phyloP scores from a whole-genome alignment of 2,888 invertebrate genomes.

The Cordylochernes scorpioides region DNA sequence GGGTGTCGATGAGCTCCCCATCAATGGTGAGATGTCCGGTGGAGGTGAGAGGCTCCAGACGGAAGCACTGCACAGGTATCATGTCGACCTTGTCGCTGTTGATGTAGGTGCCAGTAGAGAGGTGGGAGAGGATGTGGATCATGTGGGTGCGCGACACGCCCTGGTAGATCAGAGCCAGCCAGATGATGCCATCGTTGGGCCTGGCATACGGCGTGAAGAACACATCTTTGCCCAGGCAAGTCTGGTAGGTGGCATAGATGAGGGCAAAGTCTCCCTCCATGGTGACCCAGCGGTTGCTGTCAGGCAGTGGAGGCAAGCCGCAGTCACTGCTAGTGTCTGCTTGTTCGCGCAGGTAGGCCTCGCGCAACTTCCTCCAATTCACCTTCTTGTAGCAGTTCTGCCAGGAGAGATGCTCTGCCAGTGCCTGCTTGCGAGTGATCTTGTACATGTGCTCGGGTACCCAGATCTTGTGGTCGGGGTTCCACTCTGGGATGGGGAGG shows the following conservation, averaged over 20 bases:
- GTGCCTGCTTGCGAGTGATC: too few species aligned
- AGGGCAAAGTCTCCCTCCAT: constrained; percentile 41
- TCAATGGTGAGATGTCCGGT: constrained; percentile 64
- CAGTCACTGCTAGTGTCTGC: too few species aligned
- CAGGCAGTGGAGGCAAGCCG: constrained; percentile 50
- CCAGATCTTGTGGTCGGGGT: too few species aligned
- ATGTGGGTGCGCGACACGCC: constrained; percentile 53
- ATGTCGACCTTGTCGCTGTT: constrained; percentile 36
- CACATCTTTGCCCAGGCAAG: constrained; percentile 60
- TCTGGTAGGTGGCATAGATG: constrained; percentile 64
- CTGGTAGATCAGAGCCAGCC: constrained; percentile 55
- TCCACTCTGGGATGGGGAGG: too few species aligned
- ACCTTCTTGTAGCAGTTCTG: too few species aligned
- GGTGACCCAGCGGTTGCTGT: constrained; percentile 45
- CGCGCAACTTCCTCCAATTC: too few species aligned
- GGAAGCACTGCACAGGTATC: constrained; percentile 65
- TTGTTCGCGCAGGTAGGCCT: too few species aligned
- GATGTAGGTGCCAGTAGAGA: constrained; percentile 55
- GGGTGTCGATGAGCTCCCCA: constrained; percentile 67
- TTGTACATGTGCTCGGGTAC: too few species aligned
- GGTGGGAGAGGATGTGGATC: constrained; percentile 44
- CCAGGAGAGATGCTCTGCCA: too few species aligned
- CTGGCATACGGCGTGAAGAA: constrained; percentile 60
- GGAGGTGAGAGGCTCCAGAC: constrained; percentile 48
- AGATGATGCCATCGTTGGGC: constrained; percentile 68